phyloP scores from a whole-genome alignment of 2,797 vertebrate species.

The Tauraco hartlaubi region DNA sequence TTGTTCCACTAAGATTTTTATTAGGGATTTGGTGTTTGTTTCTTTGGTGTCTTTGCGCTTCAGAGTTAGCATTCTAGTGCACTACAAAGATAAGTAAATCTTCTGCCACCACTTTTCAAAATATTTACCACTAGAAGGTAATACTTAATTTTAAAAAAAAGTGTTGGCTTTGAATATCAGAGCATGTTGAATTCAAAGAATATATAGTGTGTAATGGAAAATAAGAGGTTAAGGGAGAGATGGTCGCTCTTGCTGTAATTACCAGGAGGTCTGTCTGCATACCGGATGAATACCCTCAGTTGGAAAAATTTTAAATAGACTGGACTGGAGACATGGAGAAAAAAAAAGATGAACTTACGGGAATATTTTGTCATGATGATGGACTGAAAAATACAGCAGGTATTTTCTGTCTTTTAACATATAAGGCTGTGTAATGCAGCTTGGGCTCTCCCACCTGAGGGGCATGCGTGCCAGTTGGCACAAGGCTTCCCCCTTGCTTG shows the following conservation, averaged over 20 bases:
- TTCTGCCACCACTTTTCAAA: neutral
- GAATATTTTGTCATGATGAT: conserved; percentile 26
- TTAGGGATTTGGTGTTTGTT: neutral
- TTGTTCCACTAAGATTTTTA: neutral
- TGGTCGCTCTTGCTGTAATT: neutral
- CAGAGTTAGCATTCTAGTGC: neutral
- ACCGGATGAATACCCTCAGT: neutral
- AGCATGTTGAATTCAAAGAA: neutral
- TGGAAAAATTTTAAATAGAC: conserved; percentile 23
- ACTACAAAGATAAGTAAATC: neutral
- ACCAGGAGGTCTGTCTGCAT: neutral
- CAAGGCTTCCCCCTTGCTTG: neutral
- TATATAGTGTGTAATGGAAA: neutral
- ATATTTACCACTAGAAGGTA: neutral
- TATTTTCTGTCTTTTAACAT: neutral
- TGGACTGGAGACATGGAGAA: neutral
- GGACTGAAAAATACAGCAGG: neutral
- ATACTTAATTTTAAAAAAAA: neutral
- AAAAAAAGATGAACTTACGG: neutral
- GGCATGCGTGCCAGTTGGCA: conserved; percentile 14
- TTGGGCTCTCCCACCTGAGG: conserved; percentile 36
- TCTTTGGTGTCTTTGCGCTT: neutral
- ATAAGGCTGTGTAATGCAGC: neutral
- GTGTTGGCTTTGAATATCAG: neutral
- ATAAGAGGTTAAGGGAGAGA: neutral